These are phyloP conservation scores for Notamacropus eugenii DNA, from an alignment of 2,797 vertebrate species.

Conservation along the genomic window DNA sequence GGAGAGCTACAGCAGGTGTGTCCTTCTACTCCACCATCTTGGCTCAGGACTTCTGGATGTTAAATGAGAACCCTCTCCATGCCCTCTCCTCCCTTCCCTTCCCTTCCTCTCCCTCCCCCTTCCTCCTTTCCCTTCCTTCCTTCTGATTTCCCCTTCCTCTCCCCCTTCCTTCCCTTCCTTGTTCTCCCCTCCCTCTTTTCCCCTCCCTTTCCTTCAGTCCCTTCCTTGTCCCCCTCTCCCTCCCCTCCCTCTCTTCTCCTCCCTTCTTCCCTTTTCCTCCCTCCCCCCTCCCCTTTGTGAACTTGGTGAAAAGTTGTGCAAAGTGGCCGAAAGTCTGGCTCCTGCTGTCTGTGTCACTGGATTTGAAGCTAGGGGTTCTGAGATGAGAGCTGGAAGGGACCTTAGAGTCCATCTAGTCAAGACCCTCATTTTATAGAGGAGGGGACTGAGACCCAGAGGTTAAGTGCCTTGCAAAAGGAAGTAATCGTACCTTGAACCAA, in stretches of 20 bases:
- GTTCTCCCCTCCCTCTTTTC: not conserved
- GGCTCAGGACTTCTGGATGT: not conserved
- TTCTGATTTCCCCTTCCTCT: too few relatives aligned
- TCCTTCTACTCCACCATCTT: too few relatives aligned
- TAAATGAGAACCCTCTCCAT: constrained; percentile 19
- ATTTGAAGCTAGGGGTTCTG: not conserved
- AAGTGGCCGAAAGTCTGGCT: not conserved
- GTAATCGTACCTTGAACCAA: not conserved
- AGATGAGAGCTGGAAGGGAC: not conserved
- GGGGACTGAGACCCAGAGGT: not conserved
- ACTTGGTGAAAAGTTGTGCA: not conserved
- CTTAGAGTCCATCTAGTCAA: not conserved
- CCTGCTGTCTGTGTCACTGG: not conserved
- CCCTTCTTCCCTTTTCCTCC: not conserved
- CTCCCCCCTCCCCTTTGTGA: not conserved
- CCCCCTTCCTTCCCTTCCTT: not conserved
- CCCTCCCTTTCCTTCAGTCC: too few relatives aligned
- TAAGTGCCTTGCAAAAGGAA: not conserved
- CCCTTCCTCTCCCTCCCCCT: not conserved
- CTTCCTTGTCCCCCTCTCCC: not conserved
- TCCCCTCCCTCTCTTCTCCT: too few relatives aligned
- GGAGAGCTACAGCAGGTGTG: too few relatives aligned
- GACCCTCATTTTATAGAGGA: not conserved
- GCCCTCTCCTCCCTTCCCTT: not conserved
- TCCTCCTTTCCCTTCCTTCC: constrained; percentile 38